Evolutionary conservation across 2,113 vertebrate genomes (phyloP).

Genomic region (Actenoides hombroni): DNA sequence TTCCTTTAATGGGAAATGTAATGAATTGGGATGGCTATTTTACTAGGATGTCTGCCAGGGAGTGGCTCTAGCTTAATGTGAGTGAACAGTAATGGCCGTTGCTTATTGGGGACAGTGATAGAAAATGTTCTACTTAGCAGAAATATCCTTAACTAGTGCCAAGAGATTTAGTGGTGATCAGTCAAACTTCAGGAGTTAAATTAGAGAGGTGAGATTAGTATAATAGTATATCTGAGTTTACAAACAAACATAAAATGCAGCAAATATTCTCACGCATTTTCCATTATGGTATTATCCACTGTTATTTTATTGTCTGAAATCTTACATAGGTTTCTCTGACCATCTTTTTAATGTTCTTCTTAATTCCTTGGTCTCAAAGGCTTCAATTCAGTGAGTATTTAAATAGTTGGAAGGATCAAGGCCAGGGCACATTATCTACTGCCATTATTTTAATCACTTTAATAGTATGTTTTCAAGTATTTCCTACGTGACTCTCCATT

Average conservation of each 20-base stretch:
- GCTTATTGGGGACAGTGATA: not conserved
- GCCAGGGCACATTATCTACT: not conserved
- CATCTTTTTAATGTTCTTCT: not conserved
- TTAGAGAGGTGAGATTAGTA: not conserved
- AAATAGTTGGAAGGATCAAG: not conserved
- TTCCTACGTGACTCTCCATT: not conserved
- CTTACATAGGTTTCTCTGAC: not conserved
- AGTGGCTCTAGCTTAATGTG: not conserved
- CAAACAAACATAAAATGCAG: not conserved
- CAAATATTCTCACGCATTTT: not conserved
- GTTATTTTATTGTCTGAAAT: not conserved
- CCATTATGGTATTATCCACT: not conserved
- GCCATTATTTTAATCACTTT: not conserved
- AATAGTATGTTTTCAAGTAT: not conserved
- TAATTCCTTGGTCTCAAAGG: not conserved
- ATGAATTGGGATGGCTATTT: not conserved
- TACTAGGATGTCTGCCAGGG: slow-evolving; percentile 23
- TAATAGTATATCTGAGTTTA: no score
- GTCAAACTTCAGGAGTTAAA: not conserved
- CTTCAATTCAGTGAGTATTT: not conserved
- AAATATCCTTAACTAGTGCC: not conserved
- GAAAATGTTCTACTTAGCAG: not conserved
- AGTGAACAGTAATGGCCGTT: not conserved
- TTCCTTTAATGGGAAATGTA: slow-evolving; percentile 24
- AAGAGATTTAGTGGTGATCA: not conserved